Percentiles rank a stretch among this genome's conserved stretches.
Evolutionary conservation across 2,888 invertebrate genomes (phyloP).

Genomic region (Heliothis peltigera): DNA sequence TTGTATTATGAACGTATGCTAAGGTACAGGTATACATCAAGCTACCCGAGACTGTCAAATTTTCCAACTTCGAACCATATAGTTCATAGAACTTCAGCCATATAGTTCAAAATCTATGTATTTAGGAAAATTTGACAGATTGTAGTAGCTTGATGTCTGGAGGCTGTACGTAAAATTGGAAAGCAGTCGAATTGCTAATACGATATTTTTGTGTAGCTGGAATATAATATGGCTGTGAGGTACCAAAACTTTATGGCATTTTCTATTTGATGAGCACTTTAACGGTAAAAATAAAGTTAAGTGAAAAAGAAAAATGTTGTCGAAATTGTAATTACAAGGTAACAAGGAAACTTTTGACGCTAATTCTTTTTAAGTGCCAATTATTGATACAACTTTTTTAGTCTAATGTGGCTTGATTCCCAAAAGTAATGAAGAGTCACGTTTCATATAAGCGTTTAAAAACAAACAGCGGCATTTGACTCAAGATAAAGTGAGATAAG

Average conservation of each 20-base stretch:
- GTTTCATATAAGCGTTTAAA: slow-evolving; percentile 15
- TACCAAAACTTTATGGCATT: slow-evolving; percentile 25
- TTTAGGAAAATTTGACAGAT: too few relatives aligned
- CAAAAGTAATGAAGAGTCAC: slow-evolving; percentile 35
- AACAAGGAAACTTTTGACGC: slow-evolving; percentile 58
- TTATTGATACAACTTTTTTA: slow-evolving; percentile 56
- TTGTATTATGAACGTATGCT: too few relatives aligned
- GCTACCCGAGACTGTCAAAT: too few relatives aligned
- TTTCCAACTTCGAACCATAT: too few relatives aligned
- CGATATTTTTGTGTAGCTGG: too few relatives aligned
- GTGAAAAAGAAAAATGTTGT: slow-evolving; percentile 35
- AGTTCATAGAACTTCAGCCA: too few relatives aligned
- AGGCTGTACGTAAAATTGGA: too few relatives aligned
- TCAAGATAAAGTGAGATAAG: background rate
- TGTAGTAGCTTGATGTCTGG: too few relatives aligned
- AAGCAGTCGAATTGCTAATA: too few relatives aligned
- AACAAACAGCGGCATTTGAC: background rate
- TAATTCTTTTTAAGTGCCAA: slow-evolving; percentile 60
- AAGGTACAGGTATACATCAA: too few relatives aligned
- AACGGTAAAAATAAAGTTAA: slow-evolving; percentile 37
- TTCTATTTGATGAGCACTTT: slow-evolving; percentile 34
- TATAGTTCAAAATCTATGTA: too few relatives aligned
- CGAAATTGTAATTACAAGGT: slow-evolving; percentile 59
- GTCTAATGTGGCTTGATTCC: slow-evolving; percentile 33
- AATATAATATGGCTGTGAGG: slow-evolving; percentile 4